phyloP scores from a whole-genome alignment of 1,140 invertebrate genomes.

The Anastatus disparis region DNA sequence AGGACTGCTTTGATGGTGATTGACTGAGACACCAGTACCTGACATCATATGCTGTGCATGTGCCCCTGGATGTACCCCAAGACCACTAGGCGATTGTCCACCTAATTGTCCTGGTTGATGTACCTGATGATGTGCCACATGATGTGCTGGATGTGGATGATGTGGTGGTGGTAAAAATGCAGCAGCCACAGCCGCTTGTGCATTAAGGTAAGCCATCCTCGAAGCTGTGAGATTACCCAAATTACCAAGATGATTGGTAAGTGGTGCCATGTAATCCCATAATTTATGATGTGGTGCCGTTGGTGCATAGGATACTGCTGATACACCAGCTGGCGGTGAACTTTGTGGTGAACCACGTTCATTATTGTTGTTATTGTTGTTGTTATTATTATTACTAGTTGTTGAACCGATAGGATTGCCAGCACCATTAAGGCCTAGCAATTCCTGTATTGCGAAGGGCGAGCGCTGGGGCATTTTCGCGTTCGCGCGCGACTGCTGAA shows the following conservation, averaged over 20 bases:
- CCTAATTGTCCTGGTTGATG: conserved; percentile 62
- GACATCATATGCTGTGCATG: conserved; percentile 64
- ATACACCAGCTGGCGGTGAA: conserved; percentile 67
- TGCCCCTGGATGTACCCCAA: conserved; percentile 62
- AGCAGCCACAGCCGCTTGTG: conserved; percentile 86
- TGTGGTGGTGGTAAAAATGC: conserved; percentile 81
- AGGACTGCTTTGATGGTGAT: conserved; percentile 64
- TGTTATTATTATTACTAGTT: conserved; percentile 52
- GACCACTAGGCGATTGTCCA: conserved; percentile 56
- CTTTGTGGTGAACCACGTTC: conserved; percentile 64
- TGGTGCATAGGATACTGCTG: conserved; percentile 64
- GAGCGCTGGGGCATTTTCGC: conserved; percentile 81
- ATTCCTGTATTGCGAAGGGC: conserved; percentile 91
- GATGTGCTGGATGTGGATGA: conserved; percentile 65
- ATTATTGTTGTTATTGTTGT: conserved; percentile 30
- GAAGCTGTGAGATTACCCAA: conserved; percentile 72
- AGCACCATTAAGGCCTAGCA: conserved; percentile 77
- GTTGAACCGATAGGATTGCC: conserved; percentile 32
- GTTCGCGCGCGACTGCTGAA: conserved; percentile 36
- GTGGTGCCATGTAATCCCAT: conserved; percentile 66
- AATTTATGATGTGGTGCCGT: conserved; percentile 65
- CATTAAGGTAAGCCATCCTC: conserved; percentile 87
- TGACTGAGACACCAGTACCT: conserved; percentile 56
- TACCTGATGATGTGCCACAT: conserved; percentile 64
- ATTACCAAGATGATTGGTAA: conserved; percentile 62